phyloP scores from a whole-genome alignment of 2,113 vertebrate species.

The Formicarius rufipectus region DNA sequence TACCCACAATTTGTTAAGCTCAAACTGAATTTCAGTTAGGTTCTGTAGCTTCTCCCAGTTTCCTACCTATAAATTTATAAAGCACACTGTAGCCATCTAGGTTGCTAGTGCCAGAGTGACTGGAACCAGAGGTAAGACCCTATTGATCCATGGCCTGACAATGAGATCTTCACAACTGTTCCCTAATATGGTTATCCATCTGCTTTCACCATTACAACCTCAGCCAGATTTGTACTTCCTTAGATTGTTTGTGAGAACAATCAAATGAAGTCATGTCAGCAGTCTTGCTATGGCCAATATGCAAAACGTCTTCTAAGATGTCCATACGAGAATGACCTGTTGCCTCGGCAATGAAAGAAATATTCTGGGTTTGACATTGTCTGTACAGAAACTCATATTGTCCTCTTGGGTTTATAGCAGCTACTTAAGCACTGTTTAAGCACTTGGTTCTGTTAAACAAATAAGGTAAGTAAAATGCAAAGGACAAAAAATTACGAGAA shows the following conservation, averaged over 20 bases:
- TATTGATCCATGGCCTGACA: neutral
- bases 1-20: neutral
- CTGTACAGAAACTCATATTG: neutral
- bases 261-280: neutral
- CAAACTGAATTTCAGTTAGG: neutral
- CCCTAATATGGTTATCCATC: neutral
- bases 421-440: neutral
- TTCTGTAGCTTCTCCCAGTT: neutral
- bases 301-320: neutral
- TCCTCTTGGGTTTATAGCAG: neutral
- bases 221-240: neutral
- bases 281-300: neutral
- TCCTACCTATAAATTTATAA: neutral
- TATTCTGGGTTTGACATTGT: neutral
- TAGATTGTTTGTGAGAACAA: neutral
- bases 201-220: neutral
- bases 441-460: neutral
- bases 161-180: fast-evolving
- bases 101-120: neutral
- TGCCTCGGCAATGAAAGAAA: fast-evolving
- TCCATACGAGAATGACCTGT: neutral
- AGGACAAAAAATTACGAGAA: neutral
- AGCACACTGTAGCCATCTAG: neutral
- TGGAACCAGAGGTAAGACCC: neutral
- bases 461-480: fast-evolving